These are phyloP conservation scores for Brachionus paranguensis DNA, from an alignment of 1,140 invertebrate species.

Conservation along the genomic window DNA sequence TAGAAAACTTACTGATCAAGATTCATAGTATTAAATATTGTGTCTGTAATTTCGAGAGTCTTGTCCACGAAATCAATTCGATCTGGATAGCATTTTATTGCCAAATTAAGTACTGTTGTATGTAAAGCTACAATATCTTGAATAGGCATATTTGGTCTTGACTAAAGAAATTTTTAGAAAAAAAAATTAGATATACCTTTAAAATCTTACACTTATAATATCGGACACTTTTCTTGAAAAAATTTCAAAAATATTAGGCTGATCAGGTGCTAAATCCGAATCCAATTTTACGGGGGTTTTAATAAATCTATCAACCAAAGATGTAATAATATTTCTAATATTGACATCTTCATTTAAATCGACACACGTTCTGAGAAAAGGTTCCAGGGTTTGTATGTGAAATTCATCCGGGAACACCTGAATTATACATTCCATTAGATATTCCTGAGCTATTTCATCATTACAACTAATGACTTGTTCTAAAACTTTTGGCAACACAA, in stretches of 20 bases:
- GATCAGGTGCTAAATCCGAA: conserved; percentile 63
- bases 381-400: conserved; percentile 85
- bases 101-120: conserved; percentile 86
- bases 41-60: conserved; percentile 78
- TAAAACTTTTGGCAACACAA: conserved; percentile 80
- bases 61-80: conserved; percentile 89
- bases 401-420: conserved; percentile 99
- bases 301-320: conserved; percentile 70
- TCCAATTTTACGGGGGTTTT: background rate
- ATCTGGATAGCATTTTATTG: conserved; percentile 90
- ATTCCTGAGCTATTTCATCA: conserved; percentile 97
- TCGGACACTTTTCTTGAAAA: conserved; percentile 94
- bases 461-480: conserved; percentile 95
- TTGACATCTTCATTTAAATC: conserved; percentile 90
- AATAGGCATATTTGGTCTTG: conserved; percentile 80
- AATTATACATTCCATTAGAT: conserved; percentile 99
- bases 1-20: conserved; percentile 63
- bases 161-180: conserved; percentile 57
- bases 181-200: background rate
- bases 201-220: conserved; percentile 72
- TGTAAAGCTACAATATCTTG: conserved; percentile 94
- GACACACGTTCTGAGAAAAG: conserved; percentile 91
- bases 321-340: conserved; percentile 95
- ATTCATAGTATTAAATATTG: conserved; percentile 73
- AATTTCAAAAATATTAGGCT: conserved; percentile 91